These are phyloP conservation scores for Pygocentrus nattereri DNA, from an alignment of 2,797 vertebrate species.

Conservation along the genomic window DNA sequence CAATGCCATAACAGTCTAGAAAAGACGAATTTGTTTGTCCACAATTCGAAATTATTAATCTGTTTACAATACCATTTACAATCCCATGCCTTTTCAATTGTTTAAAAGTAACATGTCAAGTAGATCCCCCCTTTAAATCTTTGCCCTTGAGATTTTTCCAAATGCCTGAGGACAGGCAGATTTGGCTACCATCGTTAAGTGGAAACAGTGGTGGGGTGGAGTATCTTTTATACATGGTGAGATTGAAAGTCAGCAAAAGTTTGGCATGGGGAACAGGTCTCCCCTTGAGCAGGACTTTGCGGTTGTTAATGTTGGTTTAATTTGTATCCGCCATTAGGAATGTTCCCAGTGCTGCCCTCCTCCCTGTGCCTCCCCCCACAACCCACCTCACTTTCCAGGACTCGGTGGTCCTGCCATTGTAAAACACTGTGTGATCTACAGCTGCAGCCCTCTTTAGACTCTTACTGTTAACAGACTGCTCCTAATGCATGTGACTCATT, in stretches of 20 bases:
- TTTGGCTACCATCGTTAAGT: slow-evolving; percentile 19
- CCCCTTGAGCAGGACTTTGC: slow-evolving; percentile 26
- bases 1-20: slow-evolving; percentile 1
- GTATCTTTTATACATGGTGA: slow-evolving; percentile 12
- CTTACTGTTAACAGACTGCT: slow-evolving; percentile 48
- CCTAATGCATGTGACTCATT: slow-evolving; percentile 66
- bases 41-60: slow-evolving; percentile 26
- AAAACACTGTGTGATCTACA: slow-evolving; percentile 52
- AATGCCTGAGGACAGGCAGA: slow-evolving; percentile 23
- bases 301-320: slow-evolving; percentile 46
- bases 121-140: slow-evolving; percentile 1
- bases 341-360: slow-evolving; percentile 24
- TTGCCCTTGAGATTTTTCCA: slow-evolving; percentile 28
- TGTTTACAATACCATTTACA: slow-evolving; percentile 8
- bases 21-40: neutral
- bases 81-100: slow-evolving; percentile 24
- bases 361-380: neutral
- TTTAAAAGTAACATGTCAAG: slow-evolving; percentile 30
- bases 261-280: neutral
- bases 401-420: slow-evolving; percentile 42
- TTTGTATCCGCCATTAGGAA: slow-evolving; percentile 49
- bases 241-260: slow-evolving; percentile 3
- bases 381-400: slow-evolving; percentile 15
- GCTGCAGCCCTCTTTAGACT: slow-evolving; percentile 57
- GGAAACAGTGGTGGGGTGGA: slow-evolving; percentile 30